Conservation (phyloP, 2,888 invertebrate species). For the Spodoptera exigua region DNA sequence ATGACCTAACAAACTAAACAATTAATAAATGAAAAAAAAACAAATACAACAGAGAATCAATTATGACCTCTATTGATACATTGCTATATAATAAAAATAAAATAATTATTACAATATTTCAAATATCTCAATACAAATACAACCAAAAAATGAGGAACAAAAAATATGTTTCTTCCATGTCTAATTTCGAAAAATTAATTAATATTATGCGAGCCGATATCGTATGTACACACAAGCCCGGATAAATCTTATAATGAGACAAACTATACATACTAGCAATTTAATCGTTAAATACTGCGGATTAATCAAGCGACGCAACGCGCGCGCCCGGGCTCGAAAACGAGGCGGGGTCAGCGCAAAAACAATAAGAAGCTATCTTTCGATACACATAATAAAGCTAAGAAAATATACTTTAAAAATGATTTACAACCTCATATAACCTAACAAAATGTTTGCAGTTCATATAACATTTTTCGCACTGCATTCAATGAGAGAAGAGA, state of each 20-base stretch:
- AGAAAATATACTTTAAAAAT: slow-evolving; percentile 88
- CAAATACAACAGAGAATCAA: slow-evolving; percentile 76
- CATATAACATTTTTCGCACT: slow-evolving; percentile 81
- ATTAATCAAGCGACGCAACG: slow-evolving; percentile 65
- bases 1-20: slow-evolving; percentile 81
- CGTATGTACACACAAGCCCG: slow-evolving; percentile 76
- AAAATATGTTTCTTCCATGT: slow-evolving; percentile 66
- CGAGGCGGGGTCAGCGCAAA: slow-evolving; percentile 66
- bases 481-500: slow-evolving; percentile 48
- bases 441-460: slow-evolving; percentile 83
- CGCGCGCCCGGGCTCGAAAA: slow-evolving; percentile 65
- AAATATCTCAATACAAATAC: slow-evolving; percentile 64
- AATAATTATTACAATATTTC: slow-evolving; percentile 68
- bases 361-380: slow-evolving; percentile 79
- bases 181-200: slow-evolving; percentile 70
- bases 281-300: slow-evolving; percentile 71
- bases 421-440: slow-evolving; percentile 88
- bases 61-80: slow-evolving; percentile 73
- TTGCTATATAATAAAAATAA: slow-evolving; percentile 75
- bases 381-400: slow-evolving; percentile 86
- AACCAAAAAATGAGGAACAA: slow-evolving; percentile 70
- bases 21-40: slow-evolving; percentile 75
- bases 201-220: slow-evolving; percentile 77
- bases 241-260: slow-evolving; percentile 64
- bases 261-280: slow-evolving; percentile 78